phyloP scores from a whole-genome alignment of 2,797 vertebrate genomes.

The Valencia hispanica region DNA sequence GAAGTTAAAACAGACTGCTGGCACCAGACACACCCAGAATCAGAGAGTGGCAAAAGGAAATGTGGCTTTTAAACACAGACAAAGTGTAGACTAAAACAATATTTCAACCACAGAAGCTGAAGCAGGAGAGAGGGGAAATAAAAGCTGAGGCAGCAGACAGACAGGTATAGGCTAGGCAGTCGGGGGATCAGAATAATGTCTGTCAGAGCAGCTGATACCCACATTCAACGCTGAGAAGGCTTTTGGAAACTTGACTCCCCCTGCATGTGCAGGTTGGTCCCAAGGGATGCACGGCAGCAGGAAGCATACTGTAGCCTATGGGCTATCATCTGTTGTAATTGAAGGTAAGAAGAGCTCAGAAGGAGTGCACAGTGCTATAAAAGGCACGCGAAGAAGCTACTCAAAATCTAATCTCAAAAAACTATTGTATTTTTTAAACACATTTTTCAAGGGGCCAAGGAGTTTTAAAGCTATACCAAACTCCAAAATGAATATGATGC shows the following conservation, averaged over 20 bases:
- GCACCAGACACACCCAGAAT: slow-evolving; percentile 20
- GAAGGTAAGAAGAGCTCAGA: slow-evolving; percentile 45
- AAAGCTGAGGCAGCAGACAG: slow-evolving; percentile 50
- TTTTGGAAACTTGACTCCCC: slow-evolving; percentile 47
- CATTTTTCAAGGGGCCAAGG: not conserved
- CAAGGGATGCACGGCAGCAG: slow-evolving; percentile 49
- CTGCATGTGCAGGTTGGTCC: slow-evolving; percentile 48
- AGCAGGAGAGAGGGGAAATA: slow-evolving; percentile 15
- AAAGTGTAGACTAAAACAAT: slow-evolving; percentile 37
- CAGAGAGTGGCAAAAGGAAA: slow-evolving; percentile 22
- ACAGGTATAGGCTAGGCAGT: slow-evolving; percentile 20
- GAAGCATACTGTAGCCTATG: slow-evolving; percentile 35
- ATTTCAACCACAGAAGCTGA: slow-evolving; percentile 21
- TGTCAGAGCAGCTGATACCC: slow-evolving; percentile 54
- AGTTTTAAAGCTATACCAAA: slow-evolving; percentile 1
- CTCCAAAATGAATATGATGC: slow-evolving; percentile 15
- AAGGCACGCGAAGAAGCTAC: slow-evolving; percentile 34
- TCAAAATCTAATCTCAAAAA: slow-evolving; percentile 17
- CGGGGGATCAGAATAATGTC: slow-evolving; percentile 46
- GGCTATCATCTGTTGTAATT: slow-evolving; percentile 47
- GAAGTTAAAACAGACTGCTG: slow-evolving; percentile 34
- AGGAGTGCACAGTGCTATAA: slow-evolving; percentile 10
- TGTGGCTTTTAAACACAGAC: slow-evolving; percentile 52
- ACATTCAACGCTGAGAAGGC: slow-evolving; percentile 38
- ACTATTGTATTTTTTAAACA: slow-evolving; percentile 1